phyloP scores from a whole-genome alignment of 1,140 invertebrate genomes.

The Leptopilina clavipes region DNA sequence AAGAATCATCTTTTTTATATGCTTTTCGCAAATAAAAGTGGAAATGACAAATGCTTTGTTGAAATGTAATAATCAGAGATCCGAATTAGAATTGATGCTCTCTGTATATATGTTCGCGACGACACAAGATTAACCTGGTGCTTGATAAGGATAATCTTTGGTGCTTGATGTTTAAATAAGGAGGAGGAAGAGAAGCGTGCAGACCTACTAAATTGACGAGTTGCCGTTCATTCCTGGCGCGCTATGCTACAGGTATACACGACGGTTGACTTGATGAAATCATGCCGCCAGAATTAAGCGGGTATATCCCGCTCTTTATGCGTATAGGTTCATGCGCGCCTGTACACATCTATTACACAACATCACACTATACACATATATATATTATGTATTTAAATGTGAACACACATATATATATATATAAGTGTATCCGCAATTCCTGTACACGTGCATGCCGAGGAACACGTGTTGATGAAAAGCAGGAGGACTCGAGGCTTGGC shows the following conservation, averaged over 20 bases:
- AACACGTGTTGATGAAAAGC: constrained; percentile 37
- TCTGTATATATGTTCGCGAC: too few relatives aligned
- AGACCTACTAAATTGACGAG: constrained; percentile 57
- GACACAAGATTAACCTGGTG: constrained; percentile 44
- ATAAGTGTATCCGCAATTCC: too few relatives aligned
- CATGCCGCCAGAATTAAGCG: constrained; percentile 70
- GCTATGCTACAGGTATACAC: constrained; percentile 42
- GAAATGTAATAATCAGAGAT: too few relatives aligned
- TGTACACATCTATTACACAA: too few relatives aligned
- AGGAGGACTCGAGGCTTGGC: constrained; percentile 56
- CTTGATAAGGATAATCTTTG: constrained; percentile 45
- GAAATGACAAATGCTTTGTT: too few relatives aligned
- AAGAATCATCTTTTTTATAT: too few relatives aligned
- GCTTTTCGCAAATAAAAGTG: too few relatives aligned
- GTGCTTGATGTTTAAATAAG: constrained; percentile 37
- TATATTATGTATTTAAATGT: not conserved
- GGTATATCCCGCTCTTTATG: constrained; percentile 55
- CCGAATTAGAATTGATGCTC: not conserved
- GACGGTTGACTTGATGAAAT: constrained; percentile 73
- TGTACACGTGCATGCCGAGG: too few relatives aligned
- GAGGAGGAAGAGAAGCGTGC: constrained; percentile 39
- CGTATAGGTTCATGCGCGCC: constrained; percentile 37
- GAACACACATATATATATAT: constrained; percentile 47
- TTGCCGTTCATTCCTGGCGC: constrained; percentile 56
- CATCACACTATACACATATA: not conserved